Base-by-base conservation (phyloP, 2,888 invertebrate genomes). In the Sinentomon sp. region DNA sequence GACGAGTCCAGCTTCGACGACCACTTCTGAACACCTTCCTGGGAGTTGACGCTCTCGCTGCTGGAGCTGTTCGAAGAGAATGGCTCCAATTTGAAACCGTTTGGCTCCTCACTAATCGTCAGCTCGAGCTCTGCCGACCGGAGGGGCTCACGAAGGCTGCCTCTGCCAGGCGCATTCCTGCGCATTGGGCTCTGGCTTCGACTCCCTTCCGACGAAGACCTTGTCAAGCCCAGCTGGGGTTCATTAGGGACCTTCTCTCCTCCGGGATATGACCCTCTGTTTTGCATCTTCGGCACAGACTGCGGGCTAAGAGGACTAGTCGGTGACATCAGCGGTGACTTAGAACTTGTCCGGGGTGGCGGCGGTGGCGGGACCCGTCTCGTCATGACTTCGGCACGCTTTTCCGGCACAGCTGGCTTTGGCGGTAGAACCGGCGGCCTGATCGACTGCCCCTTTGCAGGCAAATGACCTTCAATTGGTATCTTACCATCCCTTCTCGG, bases 311-410 rank as follows among this genome's bases (percentile, higher is more conserved):
- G 72, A 68, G 40, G 71, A 68, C 44, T 40, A 26, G 77, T 71
- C 14, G 82, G 80, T 29, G 78, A 78, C 17, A 77, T 73, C 45
- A 80, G 57, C 2, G 82, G 82, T 13, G 80, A 78, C 47, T 77
- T 71, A 30, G 78, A 78, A 44, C 77, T 76, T 43, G 80, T 80
- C 42, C 82, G 64, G n/a, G 82, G 82, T 18, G 82, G 82, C 19
- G 83, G 77, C n/a, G 77, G 82, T 13, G 82, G 83, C 6, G 82
- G 82, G 27, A 76, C 68, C 33, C n/a, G n/a, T n/a, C n/a, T n/a
- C 65, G 71, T 69, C 36, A 74, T 59, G 37, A 76, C 56, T 49
- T 77, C 76, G 23, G 70, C 66, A 48, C 75, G 75, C 17, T 77
- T 62, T 55, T 77, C 75, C 34, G 77, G 76, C 36, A 77, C 66